Conservation (phyloP, 2,888 invertebrate genomes). For the Tineola bisselliella region DNA sequence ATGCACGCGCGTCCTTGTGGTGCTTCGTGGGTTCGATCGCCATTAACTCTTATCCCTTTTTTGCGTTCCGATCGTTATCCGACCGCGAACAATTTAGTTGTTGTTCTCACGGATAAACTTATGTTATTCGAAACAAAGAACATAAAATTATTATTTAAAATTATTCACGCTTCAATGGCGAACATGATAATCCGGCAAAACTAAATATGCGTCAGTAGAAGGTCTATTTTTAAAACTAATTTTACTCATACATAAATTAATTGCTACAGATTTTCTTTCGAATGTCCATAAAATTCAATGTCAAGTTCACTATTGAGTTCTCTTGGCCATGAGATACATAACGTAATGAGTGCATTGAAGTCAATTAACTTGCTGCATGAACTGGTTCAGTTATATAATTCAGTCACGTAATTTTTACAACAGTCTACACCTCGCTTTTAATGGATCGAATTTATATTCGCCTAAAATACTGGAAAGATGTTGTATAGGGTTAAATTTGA, state of each 20-base stretch:
- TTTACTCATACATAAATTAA: too few relatives aligned
- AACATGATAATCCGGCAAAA: constrained; percentile 1
- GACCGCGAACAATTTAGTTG: constrained; percentile 54
- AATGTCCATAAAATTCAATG: background rate
- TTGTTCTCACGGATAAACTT: constrained; percentile 50
- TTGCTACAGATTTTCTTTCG: background rate
- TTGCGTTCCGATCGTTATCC: constrained; percentile 61
- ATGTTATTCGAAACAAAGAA: constrained; percentile 12
- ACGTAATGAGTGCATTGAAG: constrained; percentile 15
- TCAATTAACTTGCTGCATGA: background rate
- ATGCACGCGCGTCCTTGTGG: constrained; percentile 44
- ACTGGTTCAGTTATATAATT: constrained; percentile 12
- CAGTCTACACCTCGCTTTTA: background rate
- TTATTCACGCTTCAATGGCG: constrained; percentile 1
- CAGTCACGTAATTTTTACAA: background rate
- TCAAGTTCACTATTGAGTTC: background rate
- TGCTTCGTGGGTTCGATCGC: constrained; percentile 19
- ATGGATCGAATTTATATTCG: too few relatives aligned
- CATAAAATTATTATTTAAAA: background rate
- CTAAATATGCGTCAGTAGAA: background rate
- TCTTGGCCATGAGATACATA: constrained; percentile 15
- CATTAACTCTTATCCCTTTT: constrained; percentile 59
- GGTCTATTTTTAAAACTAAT: too few relatives aligned
- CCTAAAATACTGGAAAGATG: too few relatives aligned
- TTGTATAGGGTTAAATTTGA: too few relatives aligned